Conservation (phyloP, 2,113 vertebrate genomes). For the Urocolius indicus region DNA sequence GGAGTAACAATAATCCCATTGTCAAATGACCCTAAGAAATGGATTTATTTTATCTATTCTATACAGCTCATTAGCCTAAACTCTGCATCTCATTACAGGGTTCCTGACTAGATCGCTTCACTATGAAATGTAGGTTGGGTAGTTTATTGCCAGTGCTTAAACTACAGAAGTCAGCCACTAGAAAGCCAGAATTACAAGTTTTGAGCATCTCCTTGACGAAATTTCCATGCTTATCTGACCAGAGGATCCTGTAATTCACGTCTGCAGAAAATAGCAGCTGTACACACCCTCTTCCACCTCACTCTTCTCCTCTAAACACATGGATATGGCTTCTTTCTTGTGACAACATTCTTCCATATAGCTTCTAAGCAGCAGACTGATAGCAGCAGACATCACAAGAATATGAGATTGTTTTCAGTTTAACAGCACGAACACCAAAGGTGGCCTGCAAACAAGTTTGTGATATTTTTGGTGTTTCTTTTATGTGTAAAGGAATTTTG, state of each 20-base stretch:
- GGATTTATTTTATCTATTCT: conserved; percentile 63
- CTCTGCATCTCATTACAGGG: conserved; percentile 64
- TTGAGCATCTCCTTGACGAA: background rate
- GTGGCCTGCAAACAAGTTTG: background rate
- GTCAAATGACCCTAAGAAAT: conserved; percentile 61
- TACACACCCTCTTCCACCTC: background rate
- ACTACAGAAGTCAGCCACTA: background rate
- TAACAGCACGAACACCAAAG: background rate
- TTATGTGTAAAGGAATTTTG: background rate
- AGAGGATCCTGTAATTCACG: background rate
- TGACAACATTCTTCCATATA: background rate
- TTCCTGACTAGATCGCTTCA: conserved; percentile 34
- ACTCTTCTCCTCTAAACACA: background rate
- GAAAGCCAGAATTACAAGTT: background rate
- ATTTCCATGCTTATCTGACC: background rate
- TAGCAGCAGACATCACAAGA: background rate
- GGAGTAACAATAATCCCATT: conserved; percentile 63
- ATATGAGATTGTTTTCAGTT: background rate
- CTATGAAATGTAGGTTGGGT: background rate
- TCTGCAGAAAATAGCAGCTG: background rate
- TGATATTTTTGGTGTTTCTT: background rate
- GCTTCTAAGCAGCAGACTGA: background rate
- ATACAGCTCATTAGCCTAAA: conserved; percentile 70
- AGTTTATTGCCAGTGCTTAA: background rate
- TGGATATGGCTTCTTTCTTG: background rate